Percentiles rank a stretch among this genome's conserved stretches.
phyloP scores from a whole-genome alignment of 2,113 vertebrate genomes.

The Myrmecophaga tridactyla region DNA sequence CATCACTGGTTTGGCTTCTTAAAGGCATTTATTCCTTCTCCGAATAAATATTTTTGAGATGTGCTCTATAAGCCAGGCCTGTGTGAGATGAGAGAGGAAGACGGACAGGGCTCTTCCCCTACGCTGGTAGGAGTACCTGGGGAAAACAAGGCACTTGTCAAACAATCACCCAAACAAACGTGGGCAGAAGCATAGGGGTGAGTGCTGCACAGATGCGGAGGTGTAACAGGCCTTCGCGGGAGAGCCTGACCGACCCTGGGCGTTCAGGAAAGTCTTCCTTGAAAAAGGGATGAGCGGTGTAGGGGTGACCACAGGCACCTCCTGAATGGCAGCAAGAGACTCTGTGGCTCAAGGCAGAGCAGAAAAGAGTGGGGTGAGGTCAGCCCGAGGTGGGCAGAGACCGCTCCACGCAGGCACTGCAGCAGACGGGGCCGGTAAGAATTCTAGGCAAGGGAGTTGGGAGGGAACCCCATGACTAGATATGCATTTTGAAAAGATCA shows the following conservation, averaged over 20 bases:
- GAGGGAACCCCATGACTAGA: neutral
- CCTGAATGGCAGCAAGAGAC: neutral
- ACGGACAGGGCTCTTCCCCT: neutral
- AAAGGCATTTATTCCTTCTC: slow-evolving; percentile 26
- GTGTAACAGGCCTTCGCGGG: neutral
- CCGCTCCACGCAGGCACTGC: neutral
- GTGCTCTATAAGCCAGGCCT: neutral
- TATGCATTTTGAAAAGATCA: neutral
- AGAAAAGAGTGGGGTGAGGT: neutral
- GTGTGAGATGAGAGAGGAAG: neutral
- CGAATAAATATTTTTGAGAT: slow-evolving; percentile 4
- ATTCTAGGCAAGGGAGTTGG: neutral
- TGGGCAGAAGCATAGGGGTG: neutral
- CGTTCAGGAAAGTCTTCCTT: neutral
- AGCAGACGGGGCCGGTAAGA: neutral
- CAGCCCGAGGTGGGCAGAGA: neutral
- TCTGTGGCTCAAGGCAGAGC: neutral
- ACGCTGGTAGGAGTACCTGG: neutral
- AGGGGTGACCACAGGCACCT: neutral
- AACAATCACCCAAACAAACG: neutral
- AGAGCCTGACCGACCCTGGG: neutral
- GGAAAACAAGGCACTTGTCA: neutral
- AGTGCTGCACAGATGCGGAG: neutral
- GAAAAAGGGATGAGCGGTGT: neutral
- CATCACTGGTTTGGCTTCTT: neutral